Evolutionary conservation across 2,888 invertebrate genomes (phyloP), one percentile per base, ranked within the genome.

Genomic region (Drosophila seclusa): DNA sequence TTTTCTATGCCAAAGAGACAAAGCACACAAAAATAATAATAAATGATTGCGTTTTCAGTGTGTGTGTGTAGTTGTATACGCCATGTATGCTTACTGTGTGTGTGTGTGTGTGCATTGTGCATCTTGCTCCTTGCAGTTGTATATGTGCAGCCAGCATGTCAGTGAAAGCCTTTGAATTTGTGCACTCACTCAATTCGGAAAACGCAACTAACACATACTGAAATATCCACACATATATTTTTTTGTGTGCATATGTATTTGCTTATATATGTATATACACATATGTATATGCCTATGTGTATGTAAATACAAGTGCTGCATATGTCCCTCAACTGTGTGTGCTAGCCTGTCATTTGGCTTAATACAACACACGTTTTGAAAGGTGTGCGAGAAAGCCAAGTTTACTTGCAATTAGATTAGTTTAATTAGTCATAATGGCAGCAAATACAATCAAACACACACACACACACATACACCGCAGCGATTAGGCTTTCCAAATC

Each of bases 1-100:
- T 87, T 85, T 85, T 81, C 83, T 86, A 74, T 80, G 88, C 78
- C 83, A 83, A 80, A 87, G 83, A 89, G 83, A 89, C 86, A 87
- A 89, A 83, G 83, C 83, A 80, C 72, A 85, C 83, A 87, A 83
- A 83, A 87, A 85, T 85, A 85, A 81, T 87, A 87, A 84, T 84
- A 87, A 87, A 87, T 86, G 87, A 86, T 86, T 86, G 83, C 88
- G 80, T 82, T 85, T 82, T 81, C 73, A 78, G 67, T 76, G 60
- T 71, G 63, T 60, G 59, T 71, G 62, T 68, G n/a, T 50, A 18
- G 10, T 29, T 64, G 53, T 60, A 48, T 55, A 21, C 66, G 61
- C 65, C 49, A 70, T 68, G 53, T 68, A 27, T 49, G 16, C 49
- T 27, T 27, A 18, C 71, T 59, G 61, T 62, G 59, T 58, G 27